Evolutionary conservation across 2,797 vertebrate species (phyloP).

Genomic region (Heteromormyrus szaboi): DNA sequence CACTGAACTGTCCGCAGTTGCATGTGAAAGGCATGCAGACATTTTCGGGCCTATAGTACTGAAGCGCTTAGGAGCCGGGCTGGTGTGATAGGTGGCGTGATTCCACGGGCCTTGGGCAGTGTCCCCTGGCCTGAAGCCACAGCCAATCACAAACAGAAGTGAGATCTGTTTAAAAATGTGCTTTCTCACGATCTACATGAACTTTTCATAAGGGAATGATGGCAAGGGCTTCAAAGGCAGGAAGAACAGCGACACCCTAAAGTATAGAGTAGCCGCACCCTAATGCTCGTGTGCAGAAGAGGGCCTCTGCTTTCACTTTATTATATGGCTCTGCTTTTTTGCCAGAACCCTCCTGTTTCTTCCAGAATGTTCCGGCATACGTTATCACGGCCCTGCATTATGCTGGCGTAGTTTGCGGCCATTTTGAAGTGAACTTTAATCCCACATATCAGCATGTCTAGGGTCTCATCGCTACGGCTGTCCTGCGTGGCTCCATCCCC

Average conservation of each 20-base stretch:
- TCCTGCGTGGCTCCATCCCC: not conserved
- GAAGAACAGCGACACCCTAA: not conserved
- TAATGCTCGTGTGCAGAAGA: not conserved
- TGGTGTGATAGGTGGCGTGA: not conserved
- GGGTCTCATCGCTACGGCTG: not conserved
- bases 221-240: not conserved
- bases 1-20: not conserved
- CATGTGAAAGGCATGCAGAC: not conserved
- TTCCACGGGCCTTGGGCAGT: not conserved
- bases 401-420: not conserved
- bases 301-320: not conserved
- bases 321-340: not conserved
- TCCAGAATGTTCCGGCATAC: not conserved
- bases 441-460: slow-evolving; percentile 2
- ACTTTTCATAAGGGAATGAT: not conserved
- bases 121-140: not conserved
- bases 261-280: not conserved
- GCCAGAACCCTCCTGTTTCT: not conserved
- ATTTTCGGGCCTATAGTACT: not conserved
- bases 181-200: not conserved
- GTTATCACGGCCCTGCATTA: not conserved
- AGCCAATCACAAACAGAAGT: not conserved
- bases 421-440: not conserved
- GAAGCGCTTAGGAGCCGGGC: not conserved
- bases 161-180: not conserved